Percentiles rank a stretch among this genome's conserved stretches.
Conservation (phyloP, 2,113 vertebrate genomes). For the Scomber japonicus region DNA sequence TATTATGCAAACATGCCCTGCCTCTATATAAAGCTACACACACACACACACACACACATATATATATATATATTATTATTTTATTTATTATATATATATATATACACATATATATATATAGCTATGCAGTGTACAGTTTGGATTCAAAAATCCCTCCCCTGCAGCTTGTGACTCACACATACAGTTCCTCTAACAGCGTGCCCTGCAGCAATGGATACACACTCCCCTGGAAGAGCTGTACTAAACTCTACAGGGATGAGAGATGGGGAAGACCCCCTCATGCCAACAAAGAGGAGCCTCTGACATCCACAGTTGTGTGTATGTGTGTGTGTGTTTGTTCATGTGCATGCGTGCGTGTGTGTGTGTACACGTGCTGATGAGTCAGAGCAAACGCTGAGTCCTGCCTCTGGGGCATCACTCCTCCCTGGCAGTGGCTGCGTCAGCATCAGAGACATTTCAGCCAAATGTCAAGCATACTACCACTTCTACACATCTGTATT, state of each 20-base stretch:
- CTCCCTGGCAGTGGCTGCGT: conserved; percentile 65
- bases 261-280: conserved; percentile 59
- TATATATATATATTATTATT: background rate
- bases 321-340: conserved; percentile 11
- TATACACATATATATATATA: background rate
- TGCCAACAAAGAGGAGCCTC: conserved; percentile 40
- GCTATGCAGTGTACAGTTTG: conserved; percentile 14
- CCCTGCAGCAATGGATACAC: conserved; percentile 58
- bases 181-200: conserved; percentile 35
- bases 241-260: conserved; percentile 53
- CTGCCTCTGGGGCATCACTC: conserved; percentile 66
- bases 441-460: conserved; percentile 76
- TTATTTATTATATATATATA: background rate
- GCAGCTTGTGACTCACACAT: conserved; percentile 53
- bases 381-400: conserved; percentile 63
- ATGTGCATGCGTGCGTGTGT: conserved; percentile 13
- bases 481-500: conserved; percentile 37
- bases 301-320: conserved; percentile 32
- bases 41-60: no score
- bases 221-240: conserved; percentile 54
- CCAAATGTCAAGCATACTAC: conserved; percentile 71
- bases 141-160: conserved; percentile 41
- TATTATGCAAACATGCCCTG: background rate
- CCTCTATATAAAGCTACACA: background rate
- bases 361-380: conserved; percentile 57